A percentile compares a stretch with the other conserved stretches of the same genome.
phyloP scores from a whole-genome alignment of 2,113 vertebrate species.

The Dunckerocampus dactyliophorus region DNA sequence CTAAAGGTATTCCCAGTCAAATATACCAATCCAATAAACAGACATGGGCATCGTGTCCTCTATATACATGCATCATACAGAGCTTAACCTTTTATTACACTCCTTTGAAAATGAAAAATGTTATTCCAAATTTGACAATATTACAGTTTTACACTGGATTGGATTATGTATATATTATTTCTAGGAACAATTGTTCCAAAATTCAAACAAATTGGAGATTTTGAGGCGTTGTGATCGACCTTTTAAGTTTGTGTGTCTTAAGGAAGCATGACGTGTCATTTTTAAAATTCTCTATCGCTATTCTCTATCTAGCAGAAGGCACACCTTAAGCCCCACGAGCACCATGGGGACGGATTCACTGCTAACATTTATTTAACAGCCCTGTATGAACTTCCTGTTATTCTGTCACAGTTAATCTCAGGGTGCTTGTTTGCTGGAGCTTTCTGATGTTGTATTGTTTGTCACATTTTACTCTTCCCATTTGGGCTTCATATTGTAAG shows the following conservation, averaged over 20 bases:
- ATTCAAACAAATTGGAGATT: too few relatives aligned
- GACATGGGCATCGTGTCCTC: too few relatives aligned
- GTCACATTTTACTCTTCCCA: background rate
- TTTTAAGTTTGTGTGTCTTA: background rate
- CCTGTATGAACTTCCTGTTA: background rate
- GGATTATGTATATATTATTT: too few relatives aligned
- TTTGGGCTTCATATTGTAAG: background rate
- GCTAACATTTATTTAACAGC: background rate
- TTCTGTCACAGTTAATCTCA: background rate
- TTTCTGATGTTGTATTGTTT: background rate
- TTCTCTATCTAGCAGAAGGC: slow-evolving; percentile 4
- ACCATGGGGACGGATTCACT: background rate
- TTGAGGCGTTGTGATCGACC: background rate
- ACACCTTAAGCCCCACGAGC: background rate
- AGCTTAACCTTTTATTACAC: too few relatives aligned
- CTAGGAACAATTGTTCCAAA: too few relatives aligned
- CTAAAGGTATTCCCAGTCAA: too few relatives aligned
- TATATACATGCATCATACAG: too few relatives aligned
- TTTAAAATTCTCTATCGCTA: slow-evolving; percentile 2
- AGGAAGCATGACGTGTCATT: too few relatives aligned
- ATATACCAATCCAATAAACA: too few relatives aligned
- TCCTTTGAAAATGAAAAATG: too few relatives aligned
- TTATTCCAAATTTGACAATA: too few relatives aligned
- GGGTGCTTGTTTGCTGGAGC: background rate
- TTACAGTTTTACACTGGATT: too few relatives aligned